phyloP scores from a whole-genome alignment of 2,888 invertebrate genomes.

The Lacanobia oleracea region DNA sequence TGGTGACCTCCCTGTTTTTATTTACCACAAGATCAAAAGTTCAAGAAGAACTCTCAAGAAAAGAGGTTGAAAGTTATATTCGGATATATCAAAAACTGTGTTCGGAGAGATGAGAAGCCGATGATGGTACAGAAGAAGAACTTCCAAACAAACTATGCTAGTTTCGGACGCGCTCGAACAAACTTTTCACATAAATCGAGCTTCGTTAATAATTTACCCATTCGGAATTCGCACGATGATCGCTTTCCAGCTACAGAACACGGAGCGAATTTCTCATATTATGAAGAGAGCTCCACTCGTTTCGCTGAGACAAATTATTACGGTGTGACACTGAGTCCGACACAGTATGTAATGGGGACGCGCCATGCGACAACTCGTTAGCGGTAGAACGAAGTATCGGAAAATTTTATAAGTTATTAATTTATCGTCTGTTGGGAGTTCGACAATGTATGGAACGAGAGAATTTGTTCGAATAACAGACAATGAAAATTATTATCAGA shows the following conservation, averaged over 20 bases:
- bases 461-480: slow-evolving; percentile 47
- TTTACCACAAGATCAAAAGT: slow-evolving; percentile 62
- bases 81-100: slow-evolving; percentile 71
- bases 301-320: slow-evolving; percentile 50
- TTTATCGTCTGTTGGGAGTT: slow-evolving; percentile 62
- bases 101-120: slow-evolving; percentile 68
- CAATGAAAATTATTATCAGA: slow-evolving; percentile 49
- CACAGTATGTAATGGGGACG: slow-evolving; percentile 48
- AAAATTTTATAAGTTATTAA: slow-evolving; percentile 62
- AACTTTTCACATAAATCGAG: slow-evolving; percentile 84
- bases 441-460: slow-evolving; percentile 55
- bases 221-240: slow-evolving; percentile 70
- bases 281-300: slow-evolving; percentile 34
- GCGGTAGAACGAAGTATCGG: slow-evolving; percentile 58
- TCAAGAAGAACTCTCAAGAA: slow-evolving; percentile 47
- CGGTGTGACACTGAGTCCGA: slow-evolving; percentile 47
- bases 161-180: slow-evolving; percentile 75
- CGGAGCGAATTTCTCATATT: slow-evolving; percentile 51
- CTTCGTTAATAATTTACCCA: slow-evolving; percentile 82
- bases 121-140: slow-evolving; percentile 67
- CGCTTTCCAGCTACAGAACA: slow-evolving; percentile 64
- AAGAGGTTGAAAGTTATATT: slow-evolving; percentile 67
- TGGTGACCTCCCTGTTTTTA: slow-evolving; percentile 46
- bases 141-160: slow-evolving; percentile 73
- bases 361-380: slow-evolving; percentile 60